Base-by-base conservation (phyloP, 2,888 invertebrate genomes). In the Melanostoma scalare region DNA sequence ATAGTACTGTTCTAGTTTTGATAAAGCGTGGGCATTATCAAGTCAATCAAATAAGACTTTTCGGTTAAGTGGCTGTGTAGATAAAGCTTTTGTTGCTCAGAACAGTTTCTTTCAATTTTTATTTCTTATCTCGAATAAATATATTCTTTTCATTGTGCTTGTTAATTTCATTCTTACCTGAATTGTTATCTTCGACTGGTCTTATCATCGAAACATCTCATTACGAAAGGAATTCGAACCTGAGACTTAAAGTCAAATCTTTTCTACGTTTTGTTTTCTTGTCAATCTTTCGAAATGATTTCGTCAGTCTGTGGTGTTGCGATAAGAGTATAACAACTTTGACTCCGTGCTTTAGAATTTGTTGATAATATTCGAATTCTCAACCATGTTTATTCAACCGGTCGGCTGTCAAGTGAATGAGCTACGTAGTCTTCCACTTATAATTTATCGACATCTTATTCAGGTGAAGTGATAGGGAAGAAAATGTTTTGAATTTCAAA, bases 141-240 rank as follows among this genome's bases (percentile, higher is more conserved):
- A 50, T 30, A 50, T 48, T 20, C n/a, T 31, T 30, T 33, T 46
- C 33, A 40, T 20, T 40, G 6, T 55, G 61, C 6, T 55, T 75
- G 33, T n/a, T 40, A 46, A 9, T 38, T 56, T 67, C 56, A 9
- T 10, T 68, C 60, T 46, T 75, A 68, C 53, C 74, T 67, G 74
- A 61, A 6, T 42, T 63, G 9, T 71, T 77, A 71, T 77, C 72
- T 65, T 1, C 33, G 31, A 60, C 31, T 46, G 20, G 42, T 58
- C 52, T 77, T 77, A 65, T 65, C 58, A 56, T 30, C 48, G 44
- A n/a, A 50, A 72, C 30, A 65, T 77, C 72, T 71, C 42, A 31
- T 10, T 8, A 44, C 52, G 6, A 65, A 61, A 31, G 33, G 5
- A 65, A 36, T 35, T 20, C 4, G 50, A 56, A 50, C 52, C 58